These are phyloP conservation scores for Heptranchias perlo DNA, from an alignment of 2,113 vertebrate species.

Conservation along the genomic window DNA sequence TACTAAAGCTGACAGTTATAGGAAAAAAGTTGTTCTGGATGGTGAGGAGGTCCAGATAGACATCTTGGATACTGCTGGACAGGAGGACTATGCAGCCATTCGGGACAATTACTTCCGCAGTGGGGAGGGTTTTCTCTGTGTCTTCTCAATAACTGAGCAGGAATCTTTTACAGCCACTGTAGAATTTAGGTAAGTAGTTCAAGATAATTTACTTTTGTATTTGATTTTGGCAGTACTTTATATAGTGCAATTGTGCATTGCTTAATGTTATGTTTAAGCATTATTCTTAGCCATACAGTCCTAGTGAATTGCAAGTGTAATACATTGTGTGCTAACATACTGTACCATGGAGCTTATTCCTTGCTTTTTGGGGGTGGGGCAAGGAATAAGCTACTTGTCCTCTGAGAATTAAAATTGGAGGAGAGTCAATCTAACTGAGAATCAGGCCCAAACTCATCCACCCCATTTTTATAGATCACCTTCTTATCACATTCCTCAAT, in stretches of 20 bases:
- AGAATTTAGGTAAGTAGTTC: constrained; percentile 73
- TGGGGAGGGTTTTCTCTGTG: constrained; percentile 89
- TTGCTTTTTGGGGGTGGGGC: not conserved
- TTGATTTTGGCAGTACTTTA: not conserved
- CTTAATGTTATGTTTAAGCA: not conserved
- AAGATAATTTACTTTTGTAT: not conserved
- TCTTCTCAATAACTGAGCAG: constrained; percentile 92
- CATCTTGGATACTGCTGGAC: constrained; percentile 78
- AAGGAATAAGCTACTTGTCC: not conserved
- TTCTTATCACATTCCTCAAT: not conserved
- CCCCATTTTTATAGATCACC: not conserved
- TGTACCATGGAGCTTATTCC: not conserved
- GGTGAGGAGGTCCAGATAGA: constrained; percentile 97
- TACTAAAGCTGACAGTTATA: constrained; percentile 96
- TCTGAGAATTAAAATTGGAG: not conserved
- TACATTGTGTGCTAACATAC: not conserved
- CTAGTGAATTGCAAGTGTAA: not conserved
- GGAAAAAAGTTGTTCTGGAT: constrained; percentile 95
- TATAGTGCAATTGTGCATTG: not conserved
- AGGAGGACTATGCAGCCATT: constrained; percentile 97
- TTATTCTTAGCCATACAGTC: not conserved
- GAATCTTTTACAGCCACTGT: constrained; percentile 86
- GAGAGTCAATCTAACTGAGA: too few relatives aligned
- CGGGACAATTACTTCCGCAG: constrained; percentile 97
- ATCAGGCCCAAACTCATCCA: not conserved